Evolutionary conservation across 1,140 invertebrate species (phyloP).

Genomic region (Drosophila tani): DNA sequence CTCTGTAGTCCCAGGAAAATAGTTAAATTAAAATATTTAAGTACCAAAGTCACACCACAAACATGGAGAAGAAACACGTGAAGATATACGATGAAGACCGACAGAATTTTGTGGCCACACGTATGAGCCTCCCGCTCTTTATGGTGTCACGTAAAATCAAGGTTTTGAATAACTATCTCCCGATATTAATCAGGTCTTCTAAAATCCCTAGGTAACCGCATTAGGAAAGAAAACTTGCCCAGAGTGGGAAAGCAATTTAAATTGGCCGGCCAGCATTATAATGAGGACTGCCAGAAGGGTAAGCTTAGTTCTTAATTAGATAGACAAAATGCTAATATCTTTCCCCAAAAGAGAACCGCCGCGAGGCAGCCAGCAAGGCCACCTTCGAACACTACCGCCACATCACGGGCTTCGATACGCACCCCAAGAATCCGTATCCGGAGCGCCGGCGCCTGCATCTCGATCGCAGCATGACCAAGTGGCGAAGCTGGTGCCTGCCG

Average conservation of each 20-base stretch:
- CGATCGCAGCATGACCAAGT: constrained; percentile 53
- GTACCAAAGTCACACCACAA: neutral
- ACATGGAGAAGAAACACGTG: constrained; percentile 32
- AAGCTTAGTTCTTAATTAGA: neutral
- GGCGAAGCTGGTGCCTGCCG: constrained; percentile 57
- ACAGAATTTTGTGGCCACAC: constrained; percentile 66
- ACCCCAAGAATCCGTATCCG: constrained; percentile 35
- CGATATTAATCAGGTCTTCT: neutral
- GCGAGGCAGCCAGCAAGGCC: constrained; percentile 37
- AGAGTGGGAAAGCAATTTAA: constrained; percentile 52
- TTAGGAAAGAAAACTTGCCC: constrained; percentile 51
- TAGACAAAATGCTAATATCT: neutral
- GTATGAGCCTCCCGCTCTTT: constrained; percentile 68
- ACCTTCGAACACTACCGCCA: constrained; percentile 58
- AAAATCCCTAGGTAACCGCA: constrained; percentile 51
- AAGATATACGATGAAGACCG: constrained; percentile 53
- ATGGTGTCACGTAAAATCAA: constrained; percentile 63
- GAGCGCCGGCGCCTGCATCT: constrained; percentile 30
- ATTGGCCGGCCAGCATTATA: constrained; percentile 66
- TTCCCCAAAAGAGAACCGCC: constrained; percentile 42
- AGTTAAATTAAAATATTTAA: constrained; percentile 6
- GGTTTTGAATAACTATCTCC: no score
- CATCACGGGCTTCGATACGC: constrained; percentile 54
- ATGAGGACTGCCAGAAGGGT: constrained; percentile 46
- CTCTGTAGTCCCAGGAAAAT: neutral